Conservation (phyloP, 1,140 invertebrate genomes). For the Polypedilum pembai region DNA sequence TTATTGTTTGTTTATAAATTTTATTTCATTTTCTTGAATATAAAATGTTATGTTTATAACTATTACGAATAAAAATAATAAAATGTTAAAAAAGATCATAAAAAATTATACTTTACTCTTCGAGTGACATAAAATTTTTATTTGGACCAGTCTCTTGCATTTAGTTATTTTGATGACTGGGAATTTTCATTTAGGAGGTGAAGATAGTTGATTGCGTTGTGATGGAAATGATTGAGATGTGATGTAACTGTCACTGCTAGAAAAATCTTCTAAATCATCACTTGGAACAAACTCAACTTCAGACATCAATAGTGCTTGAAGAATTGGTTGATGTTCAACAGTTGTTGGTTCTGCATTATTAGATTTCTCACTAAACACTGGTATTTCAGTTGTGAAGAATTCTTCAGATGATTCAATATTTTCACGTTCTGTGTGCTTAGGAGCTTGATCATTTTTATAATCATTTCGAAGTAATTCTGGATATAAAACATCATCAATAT, state of each 20-base stretch:
- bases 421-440: slow-evolving; percentile 34
- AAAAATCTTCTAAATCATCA: slow-evolving; percentile 32
- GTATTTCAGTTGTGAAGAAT: slow-evolving; percentile 25
- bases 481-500: slow-evolving; percentile 51
- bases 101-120: too few relatives aligned
- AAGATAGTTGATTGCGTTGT: slow-evolving; percentile 32
- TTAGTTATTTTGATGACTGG: too few relatives aligned
- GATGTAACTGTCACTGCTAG: slow-evolving; percentile 39
- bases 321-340: slow-evolving; percentile 22
- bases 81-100: too few relatives aligned
- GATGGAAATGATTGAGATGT: slow-evolving; percentile 43
- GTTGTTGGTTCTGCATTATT: slow-evolving; percentile 32
- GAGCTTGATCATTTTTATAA: slow-evolving; percentile 36
- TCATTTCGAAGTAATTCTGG: slow-evolving; percentile 38
- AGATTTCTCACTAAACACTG: slow-evolving; percentile 33
- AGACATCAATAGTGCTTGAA: slow-evolving; percentile 33
- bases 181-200: slow-evolving; percentile 28
- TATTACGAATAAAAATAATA: too few relatives aligned
- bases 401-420: background rate
- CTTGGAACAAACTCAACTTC: slow-evolving; percentile 46
- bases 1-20: too few relatives aligned
- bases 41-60: too few relatives aligned
- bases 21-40: too few relatives aligned
- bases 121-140: too few relatives aligned
- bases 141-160: too few relatives aligned